Base-by-base conservation (phyloP, 1,140 invertebrate genomes). In the Epicauta chinensis region DNA sequence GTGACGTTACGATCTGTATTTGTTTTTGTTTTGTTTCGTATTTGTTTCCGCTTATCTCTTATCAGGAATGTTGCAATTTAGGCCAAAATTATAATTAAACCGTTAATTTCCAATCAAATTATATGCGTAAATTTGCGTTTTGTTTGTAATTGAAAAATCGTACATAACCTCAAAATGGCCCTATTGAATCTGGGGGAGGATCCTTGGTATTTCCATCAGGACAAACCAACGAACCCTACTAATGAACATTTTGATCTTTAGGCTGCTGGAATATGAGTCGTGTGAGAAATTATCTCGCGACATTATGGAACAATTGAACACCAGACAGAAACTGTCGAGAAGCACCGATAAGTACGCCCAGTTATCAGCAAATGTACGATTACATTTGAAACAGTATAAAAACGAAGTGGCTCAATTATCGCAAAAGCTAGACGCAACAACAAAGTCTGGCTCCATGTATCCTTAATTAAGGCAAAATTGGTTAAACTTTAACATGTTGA, bases 231-330 rank as follows among this genome's bases (percentile, higher is more conserved):
- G n/a, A 40, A n/a, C n/a, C n/a, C n/a, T 32, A 35, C 39, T 45
- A 39, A 15, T 11, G 14, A 23, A 16, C 41, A 12, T 43, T 51
- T 47, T 53, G 52, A 16, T 46, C 45, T 63, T 48, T 46, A 84
- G 83, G 83, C 68, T 83, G 2, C 62, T 71, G 0, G 82, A 84
- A 60, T 75, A 83, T 66, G 82, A 84, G 53, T 75, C 32, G 10
- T 34, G 32, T 34, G 32, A 34, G 11, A 34, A 34, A 34, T 34
- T 34, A 12, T 12, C 10, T 34, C 10, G 32, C 10, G 32, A 34
- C 12, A 34, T 34, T 34, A 34, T 81, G 67, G 76, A 79, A 55
- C 75, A 81, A 55, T 51, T 86, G 0, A 77, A 76, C 1, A 53
- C 72, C 16, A 71, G 82, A 31, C 75, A 80, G 58, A 70, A 71